These are phyloP conservation scores for Caiman crocodilus DNA, from an alignment of 2,797 vertebrate genomes.

Conservation along the genomic window DNA sequence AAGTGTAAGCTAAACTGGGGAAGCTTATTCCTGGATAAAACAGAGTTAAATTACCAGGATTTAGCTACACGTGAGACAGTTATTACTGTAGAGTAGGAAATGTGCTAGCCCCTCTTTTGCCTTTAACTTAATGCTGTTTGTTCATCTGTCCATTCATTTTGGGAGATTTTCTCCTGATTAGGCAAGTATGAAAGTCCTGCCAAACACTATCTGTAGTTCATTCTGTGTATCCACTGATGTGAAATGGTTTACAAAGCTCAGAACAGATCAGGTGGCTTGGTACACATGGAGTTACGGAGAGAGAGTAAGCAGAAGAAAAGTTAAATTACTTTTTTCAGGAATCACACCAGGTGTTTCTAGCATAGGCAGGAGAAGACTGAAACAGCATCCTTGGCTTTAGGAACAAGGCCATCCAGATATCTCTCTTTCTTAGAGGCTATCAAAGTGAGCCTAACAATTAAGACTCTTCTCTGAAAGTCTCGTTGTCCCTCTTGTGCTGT, in stretches of 20 bases:
- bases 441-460: not conserved
- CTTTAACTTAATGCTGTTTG: not conserved
- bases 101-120: no score
- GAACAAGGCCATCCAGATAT: not conserved
- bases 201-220: not conserved
- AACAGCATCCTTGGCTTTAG: not conserved
- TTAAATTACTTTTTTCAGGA: not conserved
- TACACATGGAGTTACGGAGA: not conserved
- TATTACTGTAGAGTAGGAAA: no score
- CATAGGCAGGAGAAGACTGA: not conserved
- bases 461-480: not conserved
- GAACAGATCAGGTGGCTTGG: not conserved
- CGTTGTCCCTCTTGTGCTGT: not conserved
- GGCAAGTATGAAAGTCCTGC: not conserved
- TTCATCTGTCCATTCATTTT: not conserved
- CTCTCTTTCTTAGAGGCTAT: not conserved
- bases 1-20: no score
- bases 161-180: slow-evolving; percentile 1
- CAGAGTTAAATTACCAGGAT: no score
- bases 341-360: not conserved
- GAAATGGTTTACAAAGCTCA: not conserved
- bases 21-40: no score
- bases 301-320: not conserved
- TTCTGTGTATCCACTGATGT: not conserved
- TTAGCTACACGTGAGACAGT: no score